Conservation (phyloP, 2,888 invertebrate genomes). For the Ptycholaimellus sp. region DNA sequence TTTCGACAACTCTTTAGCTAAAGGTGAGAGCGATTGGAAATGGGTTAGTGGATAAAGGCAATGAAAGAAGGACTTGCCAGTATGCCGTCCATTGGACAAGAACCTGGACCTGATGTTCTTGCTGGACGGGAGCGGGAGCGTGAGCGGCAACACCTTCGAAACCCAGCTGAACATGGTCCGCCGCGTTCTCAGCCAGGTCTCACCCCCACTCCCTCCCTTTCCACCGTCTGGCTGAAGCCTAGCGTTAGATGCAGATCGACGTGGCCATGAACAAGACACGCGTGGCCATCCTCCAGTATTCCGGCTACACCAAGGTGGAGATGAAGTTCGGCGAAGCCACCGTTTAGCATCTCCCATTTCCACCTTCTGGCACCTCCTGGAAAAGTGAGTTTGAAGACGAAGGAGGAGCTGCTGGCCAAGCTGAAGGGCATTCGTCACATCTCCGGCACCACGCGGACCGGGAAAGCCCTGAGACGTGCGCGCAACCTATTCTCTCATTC, state of each 20-base stretch:
- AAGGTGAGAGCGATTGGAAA: too few relatives aligned
- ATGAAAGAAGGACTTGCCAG: too few relatives aligned
- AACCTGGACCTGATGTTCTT: constrained; percentile 14
- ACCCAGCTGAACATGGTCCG: constrained; percentile 13
- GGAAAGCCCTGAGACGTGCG: constrained; percentile 13
- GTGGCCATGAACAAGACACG: constrained; percentile 11
- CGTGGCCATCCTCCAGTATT: constrained; percentile 15
- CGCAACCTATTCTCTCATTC: constrained; percentile 8
- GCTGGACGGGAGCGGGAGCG: constrained; percentile 14
- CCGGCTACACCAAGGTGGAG: constrained; percentile 11
- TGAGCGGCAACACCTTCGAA: constrained; percentile 14
- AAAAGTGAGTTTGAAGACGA: too few relatives aligned
- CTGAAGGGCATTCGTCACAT: constrained; percentile 10
- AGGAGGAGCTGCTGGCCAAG: constrained; percentile 4
- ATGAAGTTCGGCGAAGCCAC: constrained; percentile 10
- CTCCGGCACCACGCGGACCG: constrained; percentile 14
- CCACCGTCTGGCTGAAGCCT: too few relatives aligned
- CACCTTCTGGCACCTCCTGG: too few relatives aligned
- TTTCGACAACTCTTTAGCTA: constrained; percentile 9
- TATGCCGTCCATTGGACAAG: constrained; percentile 12
- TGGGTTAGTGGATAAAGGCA: too few relatives aligned
- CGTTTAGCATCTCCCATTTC: too few relatives aligned
- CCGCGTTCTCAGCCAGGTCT: constrained; percentile 10
- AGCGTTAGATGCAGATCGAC: too few relatives aligned
- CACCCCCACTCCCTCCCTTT: too few relatives aligned